Conservation (phyloP, 2,888 invertebrate species). For the Antheraea yamamai region DNA sequence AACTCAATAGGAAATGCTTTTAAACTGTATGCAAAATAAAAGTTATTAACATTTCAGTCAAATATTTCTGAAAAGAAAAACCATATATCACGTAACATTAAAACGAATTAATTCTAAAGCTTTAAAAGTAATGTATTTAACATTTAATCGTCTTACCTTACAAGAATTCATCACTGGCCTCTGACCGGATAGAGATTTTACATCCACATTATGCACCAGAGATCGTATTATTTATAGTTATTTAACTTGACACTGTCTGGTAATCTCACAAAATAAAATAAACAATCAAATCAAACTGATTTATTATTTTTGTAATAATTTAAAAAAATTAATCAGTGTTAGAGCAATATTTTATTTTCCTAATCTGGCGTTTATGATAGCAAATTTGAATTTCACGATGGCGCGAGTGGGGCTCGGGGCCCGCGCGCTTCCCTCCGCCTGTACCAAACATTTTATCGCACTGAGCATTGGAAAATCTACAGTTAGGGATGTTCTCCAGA, state of each 20-base stretch:
- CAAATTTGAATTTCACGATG: constrained; percentile 67
- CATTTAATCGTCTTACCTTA: constrained; percentile 1
- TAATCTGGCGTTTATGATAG: constrained; percentile 39
- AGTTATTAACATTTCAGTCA: not conserved
- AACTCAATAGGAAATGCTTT: not conserved
- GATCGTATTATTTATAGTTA: constrained; percentile 12
- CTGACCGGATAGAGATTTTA: constrained; percentile 3
- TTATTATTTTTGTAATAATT: constrained; percentile 16
- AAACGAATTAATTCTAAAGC: not conserved
- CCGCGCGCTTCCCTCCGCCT: constrained; percentile 57
- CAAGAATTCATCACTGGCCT: constrained; percentile 6
- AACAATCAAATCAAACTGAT: not conserved
- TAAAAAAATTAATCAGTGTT: constrained; percentile 19
- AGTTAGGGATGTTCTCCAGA: constrained; percentile 58
- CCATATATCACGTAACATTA: not conserved
- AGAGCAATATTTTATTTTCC: constrained; percentile 35
- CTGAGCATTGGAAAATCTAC: constrained; percentile 68
- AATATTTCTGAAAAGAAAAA: not conserved
- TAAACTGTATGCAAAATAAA: not conserved
- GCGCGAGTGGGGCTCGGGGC: constrained; percentile 58
- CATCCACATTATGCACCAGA: constrained; percentile 13
- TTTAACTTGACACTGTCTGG: constrained; percentile 12
- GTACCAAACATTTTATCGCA: constrained; percentile 71
- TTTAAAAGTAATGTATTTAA: not conserved
- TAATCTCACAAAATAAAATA: constrained; percentile 16